Evolutionary conservation across 2,113 vertebrate species (phyloP).

Genomic region (Lanius ludovicianus): DNA sequence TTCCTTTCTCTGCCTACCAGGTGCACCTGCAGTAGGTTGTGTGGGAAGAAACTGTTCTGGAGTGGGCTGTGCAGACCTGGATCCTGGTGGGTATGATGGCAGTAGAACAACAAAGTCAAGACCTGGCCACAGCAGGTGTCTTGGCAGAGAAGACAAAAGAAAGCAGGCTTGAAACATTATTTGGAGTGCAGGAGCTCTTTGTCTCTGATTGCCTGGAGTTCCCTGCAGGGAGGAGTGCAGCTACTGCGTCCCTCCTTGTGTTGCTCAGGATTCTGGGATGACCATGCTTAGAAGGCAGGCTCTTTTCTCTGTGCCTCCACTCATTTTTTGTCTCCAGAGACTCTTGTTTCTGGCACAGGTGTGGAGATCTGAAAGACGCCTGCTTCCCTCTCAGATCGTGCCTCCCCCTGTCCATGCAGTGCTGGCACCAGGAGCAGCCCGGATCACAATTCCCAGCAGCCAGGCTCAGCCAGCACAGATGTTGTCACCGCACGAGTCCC

Average conservation of each 20-base stretch:
- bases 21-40: neutral
- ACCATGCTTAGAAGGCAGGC: neutral
- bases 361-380: neutral
- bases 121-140: neutral
- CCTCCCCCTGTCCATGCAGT: fast-evolving
- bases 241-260: neutral
- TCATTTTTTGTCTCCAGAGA: neutral
- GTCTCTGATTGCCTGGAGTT: neutral
- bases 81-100: neutral
- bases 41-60: neutral
- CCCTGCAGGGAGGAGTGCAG: neutral
- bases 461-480: conserved; percentile 4
- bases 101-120: neutral
- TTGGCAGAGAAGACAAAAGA: neutral
- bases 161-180: neutral
- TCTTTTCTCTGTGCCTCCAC: neutral
- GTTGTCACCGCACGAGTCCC: neutral
- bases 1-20: neutral
- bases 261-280: neutral
- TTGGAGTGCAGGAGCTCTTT: neutral
- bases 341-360: neutral
- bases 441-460: neutral
- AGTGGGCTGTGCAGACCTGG: neutral
- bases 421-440: neutral
- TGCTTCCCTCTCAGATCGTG: neutral